A percentile compares a stretch with the other conserved stretches of the same genome.
Conservation (phyloP, 2,888 invertebrate species). For the Ectemnius cavifrons region DNA sequence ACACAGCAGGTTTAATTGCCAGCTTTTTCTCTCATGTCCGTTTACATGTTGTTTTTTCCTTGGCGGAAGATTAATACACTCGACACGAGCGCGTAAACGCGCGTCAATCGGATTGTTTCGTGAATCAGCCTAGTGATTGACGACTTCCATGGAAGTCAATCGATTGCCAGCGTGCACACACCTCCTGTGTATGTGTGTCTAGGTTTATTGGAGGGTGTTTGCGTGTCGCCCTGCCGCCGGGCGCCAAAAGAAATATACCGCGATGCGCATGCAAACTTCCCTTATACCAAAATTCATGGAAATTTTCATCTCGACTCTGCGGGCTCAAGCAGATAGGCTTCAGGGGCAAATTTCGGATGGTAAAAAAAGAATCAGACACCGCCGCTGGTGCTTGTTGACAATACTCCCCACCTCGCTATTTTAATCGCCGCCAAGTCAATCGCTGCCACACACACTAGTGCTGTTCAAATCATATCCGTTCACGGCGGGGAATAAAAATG, state of each 20-base stretch:
- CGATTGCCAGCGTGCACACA: conserved; percentile 15
- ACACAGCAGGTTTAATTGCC: not conserved
- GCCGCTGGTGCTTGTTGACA: no score
- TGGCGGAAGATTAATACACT: conserved; percentile 17
- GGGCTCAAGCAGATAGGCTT: no score
- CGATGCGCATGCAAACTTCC: not conserved
- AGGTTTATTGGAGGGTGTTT: not conserved
- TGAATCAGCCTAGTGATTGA: conserved; percentile 37
- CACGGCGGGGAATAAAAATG: no score
- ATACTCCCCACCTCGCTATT: no score
- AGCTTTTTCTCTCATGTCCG: no score
- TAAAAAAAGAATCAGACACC: no score
- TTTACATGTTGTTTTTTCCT: conserved; percentile 35
- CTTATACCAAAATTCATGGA: not conserved
- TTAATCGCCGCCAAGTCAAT: no score
- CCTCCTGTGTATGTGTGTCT: no score
- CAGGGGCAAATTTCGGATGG: no score
- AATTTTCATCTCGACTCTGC: no score
- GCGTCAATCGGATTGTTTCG: conserved; percentile 23
- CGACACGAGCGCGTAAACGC: conserved; percentile 4
- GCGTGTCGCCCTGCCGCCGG: conserved; percentile 32
- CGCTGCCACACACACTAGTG: no score
- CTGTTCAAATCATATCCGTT: no score
- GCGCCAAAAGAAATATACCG: conserved; percentile 12
- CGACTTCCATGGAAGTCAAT: conserved; percentile 34